A percentile compares a stretch with the other conserved stretches of the same genome.
Evolutionary conservation across 2,113 vertebrate species (phyloP).

Genomic region (Corvus cornix): DNA sequence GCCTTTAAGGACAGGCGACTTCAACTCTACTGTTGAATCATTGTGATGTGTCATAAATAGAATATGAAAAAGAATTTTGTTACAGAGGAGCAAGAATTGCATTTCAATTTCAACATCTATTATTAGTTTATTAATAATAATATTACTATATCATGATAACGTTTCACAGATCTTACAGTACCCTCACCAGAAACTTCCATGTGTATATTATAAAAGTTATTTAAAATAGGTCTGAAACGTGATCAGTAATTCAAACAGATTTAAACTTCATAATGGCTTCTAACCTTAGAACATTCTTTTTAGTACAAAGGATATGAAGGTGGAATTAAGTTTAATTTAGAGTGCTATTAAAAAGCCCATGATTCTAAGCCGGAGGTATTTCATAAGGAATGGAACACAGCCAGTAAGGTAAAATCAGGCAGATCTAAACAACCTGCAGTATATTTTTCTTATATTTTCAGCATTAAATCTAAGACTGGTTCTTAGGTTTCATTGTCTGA

Average conservation of each 20-base stretch:
- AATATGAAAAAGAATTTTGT: not conserved
- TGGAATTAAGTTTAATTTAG: conserved; percentile 20
- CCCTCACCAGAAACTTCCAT: not conserved
- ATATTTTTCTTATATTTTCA: not conserved
- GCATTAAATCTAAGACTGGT: not conserved
- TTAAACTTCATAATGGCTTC: conserved; percentile 1
- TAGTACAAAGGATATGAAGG: not conserved
- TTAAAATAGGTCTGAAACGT: not conserved
- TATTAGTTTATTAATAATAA: not conserved
- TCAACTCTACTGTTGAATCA: not conserved
- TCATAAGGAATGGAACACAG: not conserved
- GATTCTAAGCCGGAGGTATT: not conserved
- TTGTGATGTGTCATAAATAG: not conserved
- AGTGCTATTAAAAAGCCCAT: not conserved
- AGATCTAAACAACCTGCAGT: not conserved
- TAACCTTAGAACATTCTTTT: not conserved
- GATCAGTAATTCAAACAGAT: not conserved
- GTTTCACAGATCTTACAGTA: not conserved
- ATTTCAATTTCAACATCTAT: not conserved
- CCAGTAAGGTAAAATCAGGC: not conserved
- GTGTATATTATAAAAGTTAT: not conserved
- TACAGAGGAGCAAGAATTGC: not conserved
- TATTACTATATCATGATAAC: not conserved
- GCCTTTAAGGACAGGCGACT: not conserved
- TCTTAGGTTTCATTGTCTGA: not conserved